These are phyloP conservation scores for Xerus rutilus DNA, from an alignment of 2,797 vertebrate genomes.

Conservation along the genomic window DNA sequence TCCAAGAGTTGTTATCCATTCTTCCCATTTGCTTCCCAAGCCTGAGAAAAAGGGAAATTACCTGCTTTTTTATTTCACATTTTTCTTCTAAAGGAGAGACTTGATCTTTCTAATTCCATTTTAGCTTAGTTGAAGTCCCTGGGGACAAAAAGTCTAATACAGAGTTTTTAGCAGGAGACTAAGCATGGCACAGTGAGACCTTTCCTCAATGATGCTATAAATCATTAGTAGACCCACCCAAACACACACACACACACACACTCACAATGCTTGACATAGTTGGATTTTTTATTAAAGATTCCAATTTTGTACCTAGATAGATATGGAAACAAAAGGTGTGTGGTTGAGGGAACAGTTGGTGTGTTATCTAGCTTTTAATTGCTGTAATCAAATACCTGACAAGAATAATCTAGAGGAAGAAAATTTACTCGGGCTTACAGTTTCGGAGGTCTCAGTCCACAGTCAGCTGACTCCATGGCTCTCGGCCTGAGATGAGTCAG, in stretches of 20 bases:
- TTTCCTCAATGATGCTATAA: background rate
- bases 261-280: background rate
- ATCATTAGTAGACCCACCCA: background rate
- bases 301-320: background rate
- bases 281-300: background rate
- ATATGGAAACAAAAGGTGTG: background rate
- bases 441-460: too few species aligned
- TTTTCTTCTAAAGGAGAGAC: constrained; percentile 43
- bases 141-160: background rate
- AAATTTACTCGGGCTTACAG: too few species aligned
- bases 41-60: background rate
- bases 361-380: background rate
- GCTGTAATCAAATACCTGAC: too few species aligned
- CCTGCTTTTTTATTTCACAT: background rate
- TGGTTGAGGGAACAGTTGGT: background rate
- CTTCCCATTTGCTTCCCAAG: background rate
- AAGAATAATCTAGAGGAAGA: too few species aligned
- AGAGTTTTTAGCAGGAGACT: background rate
- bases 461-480: too few species aligned
- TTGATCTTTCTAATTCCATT: constrained; percentile 22
- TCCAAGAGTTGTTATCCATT: background rate
- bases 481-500: too few species aligned
- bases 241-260: background rate
- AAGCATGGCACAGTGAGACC: background rate
- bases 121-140: background rate